Base-by-base conservation (phyloP, 2,888 invertebrate species). In the Heteropelma amictum region DNA sequence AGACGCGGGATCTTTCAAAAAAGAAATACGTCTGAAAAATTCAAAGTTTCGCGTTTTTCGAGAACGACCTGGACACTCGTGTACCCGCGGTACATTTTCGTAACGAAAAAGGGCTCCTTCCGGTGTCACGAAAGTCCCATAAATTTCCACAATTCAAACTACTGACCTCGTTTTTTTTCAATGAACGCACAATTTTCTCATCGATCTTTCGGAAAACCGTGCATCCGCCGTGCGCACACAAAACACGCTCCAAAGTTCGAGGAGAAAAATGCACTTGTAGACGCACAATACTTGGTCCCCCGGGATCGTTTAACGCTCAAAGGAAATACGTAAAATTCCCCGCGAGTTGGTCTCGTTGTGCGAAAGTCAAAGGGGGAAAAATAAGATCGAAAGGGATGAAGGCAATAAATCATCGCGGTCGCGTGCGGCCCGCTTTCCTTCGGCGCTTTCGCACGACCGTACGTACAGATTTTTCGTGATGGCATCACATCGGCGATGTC, bases 141-240 rank as follows among this genome's bases (percentile, higher is more conserved):
- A 67, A 67, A 67, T 67, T 58, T 14, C n/a, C n/a, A n/a, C 21
- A 42, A 53, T 12, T 30, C 51, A 51, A 4, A 33, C 69, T 53
- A 61, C 61, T 61, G 83, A 84, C 83, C 84, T 84, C 83, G 77
- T 83, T 83, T 82, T 45, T 12, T 69, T 42, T 40, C 56, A 47
- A 56, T 26, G 49, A 72, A 65, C 70, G 40, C 12, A 1, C 12
- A 7, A 12, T 42, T 70, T 71, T 7, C 33, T 19, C 53, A 54
- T 64, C 30, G 67, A 69, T 61, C 28, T n/a, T 42, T 54, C n/a
- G n/a, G n/a, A n/a, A 56, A 74, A 65, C 51, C 60, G 76, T 77
- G 10, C 6, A 17, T 80, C 73, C 69, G 68, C 51, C 45, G 5
- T 12, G 12, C 19, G 19, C n/a, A 35, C n/a, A 12, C 47, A 5